Conservation (phyloP, 2,113 vertebrate genomes). For the Ahaetulla prasina region DNA sequence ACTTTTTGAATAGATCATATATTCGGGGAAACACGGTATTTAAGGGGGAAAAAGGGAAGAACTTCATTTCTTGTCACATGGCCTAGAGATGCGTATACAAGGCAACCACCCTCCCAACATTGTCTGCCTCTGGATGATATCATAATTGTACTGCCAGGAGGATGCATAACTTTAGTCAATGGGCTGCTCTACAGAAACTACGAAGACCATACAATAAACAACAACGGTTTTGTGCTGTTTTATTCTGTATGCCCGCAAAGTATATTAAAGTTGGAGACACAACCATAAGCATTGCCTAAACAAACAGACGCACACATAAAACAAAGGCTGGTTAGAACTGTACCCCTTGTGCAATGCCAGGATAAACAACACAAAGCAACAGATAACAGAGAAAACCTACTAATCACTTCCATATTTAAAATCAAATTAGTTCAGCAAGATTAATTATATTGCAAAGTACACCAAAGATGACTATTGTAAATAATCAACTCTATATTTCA, state of each 20-base stretch:
- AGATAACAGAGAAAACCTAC: constrained; percentile 13
- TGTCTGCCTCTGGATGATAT: background rate
- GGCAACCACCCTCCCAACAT: background rate
- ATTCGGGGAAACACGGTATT: background rate
- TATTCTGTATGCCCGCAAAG: background rate
- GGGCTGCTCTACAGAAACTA: background rate
- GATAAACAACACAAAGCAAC: constrained; percentile 7
- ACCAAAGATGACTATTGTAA: background rate
- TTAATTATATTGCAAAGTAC: background rate
- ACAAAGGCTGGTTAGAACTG: background rate
- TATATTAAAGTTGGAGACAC: background rate
- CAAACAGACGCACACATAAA: constrained; percentile 9
- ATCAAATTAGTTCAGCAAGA: constrained; percentile 29
- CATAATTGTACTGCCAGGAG: background rate
- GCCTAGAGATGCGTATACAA: background rate
- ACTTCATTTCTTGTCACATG: background rate
- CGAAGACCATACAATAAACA: background rate
- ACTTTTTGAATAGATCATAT: no score
- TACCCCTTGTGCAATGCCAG: background rate
- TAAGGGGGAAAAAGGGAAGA: background rate
- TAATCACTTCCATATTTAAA: constrained; percentile 4
- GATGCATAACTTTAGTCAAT: background rate
- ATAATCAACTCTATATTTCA: constrained; percentile 22
- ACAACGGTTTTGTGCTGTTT: background rate
- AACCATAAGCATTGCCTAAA: background rate